Conservation (phyloP, 1,140 invertebrate species). For the Drosophila erecta region DNA sequence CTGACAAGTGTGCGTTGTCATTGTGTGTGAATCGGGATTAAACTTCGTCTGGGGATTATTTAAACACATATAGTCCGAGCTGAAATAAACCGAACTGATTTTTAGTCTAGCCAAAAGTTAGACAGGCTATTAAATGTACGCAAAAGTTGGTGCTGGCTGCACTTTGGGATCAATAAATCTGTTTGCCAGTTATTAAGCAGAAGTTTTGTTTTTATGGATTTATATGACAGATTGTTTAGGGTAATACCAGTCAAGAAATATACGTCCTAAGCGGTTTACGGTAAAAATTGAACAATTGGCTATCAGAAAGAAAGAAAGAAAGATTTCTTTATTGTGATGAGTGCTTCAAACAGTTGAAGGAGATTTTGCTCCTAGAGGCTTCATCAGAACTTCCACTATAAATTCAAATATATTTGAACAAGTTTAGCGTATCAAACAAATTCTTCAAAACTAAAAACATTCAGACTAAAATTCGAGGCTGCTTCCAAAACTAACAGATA, state of each 20-base stretch:
- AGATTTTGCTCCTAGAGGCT: too few species aligned
- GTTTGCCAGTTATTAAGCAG: slow-evolving; percentile 9
- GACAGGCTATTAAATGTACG: slow-evolving; percentile 37
- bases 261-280: not conserved
- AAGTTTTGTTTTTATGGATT: not conserved
- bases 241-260: not conserved
- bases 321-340: too few species aligned
- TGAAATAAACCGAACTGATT: slow-evolving; percentile 46
- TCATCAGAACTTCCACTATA: too few species aligned
- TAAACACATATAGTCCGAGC: slow-evolving; percentile 30
- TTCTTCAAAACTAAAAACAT: too few species aligned
- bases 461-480: too few species aligned
- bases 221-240: not conserved
- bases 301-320: not conserved
- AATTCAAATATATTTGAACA: too few species aligned
- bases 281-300: not conserved
- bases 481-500: slow-evolving; percentile 9
- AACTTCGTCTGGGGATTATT: slow-evolving; percentile 54
- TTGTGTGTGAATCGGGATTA: slow-evolving; percentile 24
- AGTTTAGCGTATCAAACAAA: too few species aligned
- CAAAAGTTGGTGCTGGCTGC: slow-evolving; percentile 31
- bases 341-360: too few species aligned
- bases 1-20: slow-evolving; percentile 37
- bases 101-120: slow-evolving; percentile 50
- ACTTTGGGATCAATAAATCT: slow-evolving; percentile 27